Percentiles rank a stretch among this genome's conserved stretches.
phyloP scores from a whole-genome alignment of 1,140 invertebrate genomes.

The Epicauta chinensis region DNA sequence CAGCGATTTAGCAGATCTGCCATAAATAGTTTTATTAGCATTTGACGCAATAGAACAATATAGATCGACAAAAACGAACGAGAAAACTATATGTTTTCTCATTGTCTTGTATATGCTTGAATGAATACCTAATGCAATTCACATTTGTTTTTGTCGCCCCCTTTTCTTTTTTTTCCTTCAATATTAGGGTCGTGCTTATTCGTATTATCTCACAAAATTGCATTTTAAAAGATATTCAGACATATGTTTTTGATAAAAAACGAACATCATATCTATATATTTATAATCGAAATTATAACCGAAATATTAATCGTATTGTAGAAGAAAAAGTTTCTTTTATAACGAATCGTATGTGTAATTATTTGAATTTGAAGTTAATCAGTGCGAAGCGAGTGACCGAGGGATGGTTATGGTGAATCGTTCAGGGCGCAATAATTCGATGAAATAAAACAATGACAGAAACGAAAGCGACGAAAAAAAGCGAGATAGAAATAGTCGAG shows the following conservation, averaged over 20 bases:
- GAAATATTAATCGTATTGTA: no score
- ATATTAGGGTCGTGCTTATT: constrained; percentile 28
- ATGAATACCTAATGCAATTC: constrained; percentile 41
- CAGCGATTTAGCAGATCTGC: constrained; percentile 19
- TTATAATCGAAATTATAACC: no score
- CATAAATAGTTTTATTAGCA: constrained; percentile 34
- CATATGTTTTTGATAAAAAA: constrained; percentile 41
- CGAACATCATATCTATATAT: constrained; percentile 15
- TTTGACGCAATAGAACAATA: constrained; percentile 22
- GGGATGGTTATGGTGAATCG: no score
- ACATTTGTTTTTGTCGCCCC: constrained; percentile 41
- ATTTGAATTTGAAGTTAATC: no score
- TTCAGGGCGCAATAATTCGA: no score
- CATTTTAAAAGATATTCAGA: constrained; percentile 38
- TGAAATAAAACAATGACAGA: constrained; percentile 16
- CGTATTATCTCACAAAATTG: constrained; percentile 40
- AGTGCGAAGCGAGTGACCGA: no score
- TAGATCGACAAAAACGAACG: constrained; percentile 28
- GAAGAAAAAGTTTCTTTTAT: no score
- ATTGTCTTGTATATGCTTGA: constrained; percentile 27
- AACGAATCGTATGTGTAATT: no score
- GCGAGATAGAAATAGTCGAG: constrained; percentile 10
- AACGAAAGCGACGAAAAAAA: constrained; percentile 14
- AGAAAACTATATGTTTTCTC: constrained; percentile 26
- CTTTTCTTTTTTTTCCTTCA: constrained; percentile 21